These are phyloP conservation scores for Automeris io DNA, from an alignment of 2,888 invertebrate species.

Conservation along the genomic window DNA sequence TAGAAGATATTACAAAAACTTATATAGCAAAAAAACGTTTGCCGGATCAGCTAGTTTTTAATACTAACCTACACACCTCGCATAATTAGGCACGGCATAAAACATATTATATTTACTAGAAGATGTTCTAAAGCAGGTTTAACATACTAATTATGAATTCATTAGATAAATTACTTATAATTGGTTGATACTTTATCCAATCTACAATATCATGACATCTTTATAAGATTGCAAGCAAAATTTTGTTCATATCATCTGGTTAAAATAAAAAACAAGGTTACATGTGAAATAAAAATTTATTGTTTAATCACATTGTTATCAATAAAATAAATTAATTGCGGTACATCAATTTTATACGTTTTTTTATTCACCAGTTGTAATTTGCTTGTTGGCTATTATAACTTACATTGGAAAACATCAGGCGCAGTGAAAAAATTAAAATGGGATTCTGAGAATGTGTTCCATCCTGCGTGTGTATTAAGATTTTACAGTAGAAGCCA, in stretches of 20 bases:
- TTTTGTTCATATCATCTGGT: neutral
- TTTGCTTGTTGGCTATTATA: slow-evolving; percentile 72
- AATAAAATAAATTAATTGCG: slow-evolving; percentile 3
- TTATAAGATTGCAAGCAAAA: neutral
- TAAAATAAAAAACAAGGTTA: slow-evolving; percentile 1
- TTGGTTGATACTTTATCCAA: neutral
- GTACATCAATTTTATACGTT: neutral
- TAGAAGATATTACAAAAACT: too few species aligned
- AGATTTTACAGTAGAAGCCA: neutral
- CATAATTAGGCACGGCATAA: too few species aligned
- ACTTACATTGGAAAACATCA: slow-evolving; percentile 70
- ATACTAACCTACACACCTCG: too few species aligned
- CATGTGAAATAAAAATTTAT: neutral
- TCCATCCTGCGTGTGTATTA: too few species aligned
- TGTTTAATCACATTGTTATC: neutral
- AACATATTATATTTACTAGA: neutral
- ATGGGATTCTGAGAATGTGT: slow-evolving; percentile 14
- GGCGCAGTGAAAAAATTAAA: slow-evolving; percentile 22
- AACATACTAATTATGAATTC: neutral
- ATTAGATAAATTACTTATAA: neutral
- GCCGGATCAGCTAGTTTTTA: too few species aligned
- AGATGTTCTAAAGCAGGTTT: neutral
- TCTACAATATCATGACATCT: neutral
- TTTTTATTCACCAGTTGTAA: slow-evolving; percentile 34
- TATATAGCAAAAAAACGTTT: too few species aligned